Percentiles rank a stretch among this genome's conserved stretches.
These are phyloP conservation scores for Gorsachius magnificus DNA, from an alignment of 2,797 vertebrate species.

Conservation along the genomic window DNA sequence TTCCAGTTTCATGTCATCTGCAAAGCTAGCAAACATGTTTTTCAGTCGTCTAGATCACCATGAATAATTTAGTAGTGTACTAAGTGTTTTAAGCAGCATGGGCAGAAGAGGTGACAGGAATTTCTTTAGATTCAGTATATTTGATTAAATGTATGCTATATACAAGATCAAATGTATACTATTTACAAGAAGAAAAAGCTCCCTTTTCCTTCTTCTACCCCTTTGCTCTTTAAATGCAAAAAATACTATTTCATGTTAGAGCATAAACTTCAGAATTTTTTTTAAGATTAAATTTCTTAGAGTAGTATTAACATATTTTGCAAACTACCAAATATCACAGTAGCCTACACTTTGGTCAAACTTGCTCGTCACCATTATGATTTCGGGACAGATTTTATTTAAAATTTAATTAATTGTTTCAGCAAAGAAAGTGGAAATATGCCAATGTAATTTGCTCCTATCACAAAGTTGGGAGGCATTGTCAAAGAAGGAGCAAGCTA, in stretches of 20 bases:
- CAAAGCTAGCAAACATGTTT: neutral
- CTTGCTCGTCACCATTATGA: neutral
- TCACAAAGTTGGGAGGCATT: neutral
- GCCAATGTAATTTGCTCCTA: constrained; percentile 12
- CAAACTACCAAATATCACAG: neutral
- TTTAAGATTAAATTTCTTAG: neutral
- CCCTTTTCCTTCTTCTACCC: neutral
- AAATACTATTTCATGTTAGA: neutral
- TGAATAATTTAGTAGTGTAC: neutral
- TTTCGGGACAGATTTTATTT: neutral
- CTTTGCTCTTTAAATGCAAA: neutral
- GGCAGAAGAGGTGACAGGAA: neutral
- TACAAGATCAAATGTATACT: neutral
- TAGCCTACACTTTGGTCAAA: neutral
- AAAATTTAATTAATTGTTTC: constrained; percentile 6
- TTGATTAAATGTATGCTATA: neutral
- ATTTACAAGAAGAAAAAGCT: neutral
- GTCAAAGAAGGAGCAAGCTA: constrained; percentile 25
- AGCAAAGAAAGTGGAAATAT: neutral
- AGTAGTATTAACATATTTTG: neutral
- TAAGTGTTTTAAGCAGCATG: neutral
- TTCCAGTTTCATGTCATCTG: neutral
- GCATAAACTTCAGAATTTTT: neutral
- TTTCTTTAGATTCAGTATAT: neutral
- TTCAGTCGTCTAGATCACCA: neutral